phyloP scores from a whole-genome alignment of 2,113 vertebrate species.

The Meriones unguiculatus region DNA sequence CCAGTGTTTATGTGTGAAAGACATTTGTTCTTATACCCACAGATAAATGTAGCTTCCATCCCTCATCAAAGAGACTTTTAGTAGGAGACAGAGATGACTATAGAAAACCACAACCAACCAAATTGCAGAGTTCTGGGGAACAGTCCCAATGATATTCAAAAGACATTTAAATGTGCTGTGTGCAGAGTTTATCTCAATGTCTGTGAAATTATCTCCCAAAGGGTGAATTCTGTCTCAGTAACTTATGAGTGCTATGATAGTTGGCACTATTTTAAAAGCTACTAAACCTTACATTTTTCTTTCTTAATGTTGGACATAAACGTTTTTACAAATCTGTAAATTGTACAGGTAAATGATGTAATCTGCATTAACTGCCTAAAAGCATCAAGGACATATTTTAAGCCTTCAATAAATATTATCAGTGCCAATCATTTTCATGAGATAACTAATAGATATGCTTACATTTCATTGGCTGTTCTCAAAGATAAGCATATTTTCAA shows the following conservation, averaged over 20 bases:
- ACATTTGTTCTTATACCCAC: neutral
- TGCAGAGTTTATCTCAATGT: neutral
- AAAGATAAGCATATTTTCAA: neutral
- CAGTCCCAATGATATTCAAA: neutral
- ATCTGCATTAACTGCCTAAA: neutral
- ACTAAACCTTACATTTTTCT: neutral
- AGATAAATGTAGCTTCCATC: neutral
- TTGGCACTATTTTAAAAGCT: neutral
- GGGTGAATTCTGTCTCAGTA: conserved; percentile 4
- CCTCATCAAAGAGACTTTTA: neutral
- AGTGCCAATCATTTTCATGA: conserved; percentile 21
- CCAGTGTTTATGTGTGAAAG: neutral
- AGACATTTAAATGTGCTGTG: neutral
- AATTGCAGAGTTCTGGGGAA: neutral
- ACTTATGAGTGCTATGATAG: conserved; percentile 11
- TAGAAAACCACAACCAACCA: neutral
- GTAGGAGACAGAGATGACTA: neutral
- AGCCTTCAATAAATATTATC: neutral
- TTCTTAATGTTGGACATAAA: neutral
- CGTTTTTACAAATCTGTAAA: neutral
- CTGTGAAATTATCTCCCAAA: neutral
- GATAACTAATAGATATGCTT: neutral
- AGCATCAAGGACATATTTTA: neutral
- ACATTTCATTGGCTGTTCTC: neutral
- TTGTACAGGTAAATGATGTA: conserved; percentile 27